Base-by-base conservation (phyloP, 1,140 invertebrate species). In the Lepidotrigona ventralis region DNA sequence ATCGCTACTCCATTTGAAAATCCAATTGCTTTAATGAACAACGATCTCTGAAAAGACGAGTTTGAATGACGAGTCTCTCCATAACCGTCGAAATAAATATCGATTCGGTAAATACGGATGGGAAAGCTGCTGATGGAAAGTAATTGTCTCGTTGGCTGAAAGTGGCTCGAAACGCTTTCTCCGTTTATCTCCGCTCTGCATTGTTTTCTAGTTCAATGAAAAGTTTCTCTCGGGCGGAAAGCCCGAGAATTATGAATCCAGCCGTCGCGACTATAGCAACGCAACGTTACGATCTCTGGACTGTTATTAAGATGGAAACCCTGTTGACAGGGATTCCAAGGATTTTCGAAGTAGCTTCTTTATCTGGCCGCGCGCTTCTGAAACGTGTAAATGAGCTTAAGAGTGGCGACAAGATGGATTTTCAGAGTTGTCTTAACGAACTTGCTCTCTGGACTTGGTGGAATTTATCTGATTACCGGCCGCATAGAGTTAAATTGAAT, bases 271-370 rank as follows among this genome's bases (percentile, higher is more conserved):
- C 39, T 60, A 60, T 12, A 23, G 23, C 29, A 14, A 21, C 53
- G 14, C 1, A 11, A 26, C 51, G 26, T 0, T 1, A 2, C 12
- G 21, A 33, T n/a, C 53, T 54, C 19, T 64, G 17, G 23, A 26
- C 14, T 74, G 72, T 74, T 74, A 58, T 74, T 33, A 74, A 39
- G 54, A 74, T 54, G 23, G 72, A 74, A 64, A 17, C 21, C 53
- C 51, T 33, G 71, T 26, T 53, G 53, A 56, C 53, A 56, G 53
- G 71, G 17, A 72, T 54, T 23, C 46, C 19, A 51, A 2, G 26
- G 71, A 73, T 73, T 73, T 23, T 73, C 71, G 17, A 73, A 56
- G 71, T 15, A 53, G 54, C 54, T 58, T 58, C 72, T 74, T 74
- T 74, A 74, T 58, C 72, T 58, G 14, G 14, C 21, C 29, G 26